Conservation (phyloP, 2,888 invertebrate species). For the Argyresthia albistria region DNA sequence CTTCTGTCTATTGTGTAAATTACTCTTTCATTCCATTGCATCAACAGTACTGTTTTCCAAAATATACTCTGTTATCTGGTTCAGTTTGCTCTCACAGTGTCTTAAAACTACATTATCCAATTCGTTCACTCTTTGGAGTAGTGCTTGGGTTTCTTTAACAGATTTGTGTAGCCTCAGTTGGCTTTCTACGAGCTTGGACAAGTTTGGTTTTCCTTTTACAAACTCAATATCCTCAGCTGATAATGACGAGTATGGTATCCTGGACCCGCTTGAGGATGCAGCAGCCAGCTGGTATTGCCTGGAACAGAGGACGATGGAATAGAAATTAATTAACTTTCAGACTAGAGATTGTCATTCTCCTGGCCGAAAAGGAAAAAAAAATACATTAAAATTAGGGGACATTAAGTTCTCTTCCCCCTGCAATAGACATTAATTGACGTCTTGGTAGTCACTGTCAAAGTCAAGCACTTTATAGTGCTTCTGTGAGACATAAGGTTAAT, state of each 20-base stretch:
- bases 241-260: constrained; percentile 38
- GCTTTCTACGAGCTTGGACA: constrained; percentile 42
- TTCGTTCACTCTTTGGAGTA: constrained; percentile 32
- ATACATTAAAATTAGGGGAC: no score
- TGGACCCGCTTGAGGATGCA: constrained; percentile 35
- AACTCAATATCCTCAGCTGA: constrained; percentile 58
- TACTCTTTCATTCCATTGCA: neutral
- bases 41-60: constrained; percentile 49
- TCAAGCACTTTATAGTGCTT: no score
- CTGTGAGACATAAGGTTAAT: no score
- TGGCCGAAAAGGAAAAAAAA: no score
- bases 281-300: constrained; percentile 47
- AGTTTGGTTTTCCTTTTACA: constrained; percentile 46
- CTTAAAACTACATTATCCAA: constrained; percentile 41
- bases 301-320: constrained; percentile 17
- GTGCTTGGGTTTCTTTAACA: constrained; percentile 31
- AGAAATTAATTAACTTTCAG: no score
- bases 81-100: constrained; percentile 35
- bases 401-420: no score
- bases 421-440: no score
- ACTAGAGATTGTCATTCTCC: no score
- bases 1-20: no score
- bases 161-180: constrained; percentile 44
- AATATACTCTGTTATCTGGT: constrained; percentile 43
- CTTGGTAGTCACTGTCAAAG: no score